Percentiles rank a stretch among this genome's conserved stretches.
These are phyloP conservation scores for Xenentodon cancila DNA, from an alignment of 2,797 vertebrate genomes.

Conservation along the genomic window DNA sequence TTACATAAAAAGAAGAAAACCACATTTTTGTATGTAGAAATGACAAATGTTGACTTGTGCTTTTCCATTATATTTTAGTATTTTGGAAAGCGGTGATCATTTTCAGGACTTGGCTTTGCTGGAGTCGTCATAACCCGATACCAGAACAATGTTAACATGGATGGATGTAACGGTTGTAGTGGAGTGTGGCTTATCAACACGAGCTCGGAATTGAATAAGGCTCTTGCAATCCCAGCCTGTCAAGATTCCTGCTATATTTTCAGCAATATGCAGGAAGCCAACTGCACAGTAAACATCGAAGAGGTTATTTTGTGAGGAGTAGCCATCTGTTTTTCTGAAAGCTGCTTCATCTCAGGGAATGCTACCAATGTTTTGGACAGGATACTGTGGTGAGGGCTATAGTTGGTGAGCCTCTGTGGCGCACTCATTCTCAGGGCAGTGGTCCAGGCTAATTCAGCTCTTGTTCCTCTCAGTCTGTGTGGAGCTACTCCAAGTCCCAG, in stretches of 20 bases:
- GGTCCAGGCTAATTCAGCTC: slow-evolving; percentile 41
- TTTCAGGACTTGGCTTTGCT: slow-evolving; percentile 1
- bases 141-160: neutral
- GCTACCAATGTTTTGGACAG: slow-evolving; percentile 63
- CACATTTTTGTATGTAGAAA: too few relatives aligned
- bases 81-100: neutral
- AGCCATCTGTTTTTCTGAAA: slow-evolving; percentile 57
- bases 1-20: too few relatives aligned
- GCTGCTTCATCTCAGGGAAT: slow-evolving; percentile 51
- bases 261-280: slow-evolving; percentile 28
- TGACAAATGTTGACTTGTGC: neutral
- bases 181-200: neutral
- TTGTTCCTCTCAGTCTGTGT: slow-evolving; percentile 10
- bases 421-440: slow-evolving; percentile 49
- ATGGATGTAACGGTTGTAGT: neutral
- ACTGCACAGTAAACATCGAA: slow-evolving; percentile 42
- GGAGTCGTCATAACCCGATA: neutral
- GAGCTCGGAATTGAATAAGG: neutral
- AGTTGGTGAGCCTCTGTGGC: slow-evolving; percentile 58
- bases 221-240: slow-evolving; percentile 10
- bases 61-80: neutral
- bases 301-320: slow-evolving; percentile 43
- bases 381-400: slow-evolving; percentile 62
- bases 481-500: slow-evolving; percentile 49
- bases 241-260: slow-evolving; percentile 25